Base-by-base conservation (phyloP, 2,113 vertebrate species). In the Thalassarche chlororhynchos region DNA sequence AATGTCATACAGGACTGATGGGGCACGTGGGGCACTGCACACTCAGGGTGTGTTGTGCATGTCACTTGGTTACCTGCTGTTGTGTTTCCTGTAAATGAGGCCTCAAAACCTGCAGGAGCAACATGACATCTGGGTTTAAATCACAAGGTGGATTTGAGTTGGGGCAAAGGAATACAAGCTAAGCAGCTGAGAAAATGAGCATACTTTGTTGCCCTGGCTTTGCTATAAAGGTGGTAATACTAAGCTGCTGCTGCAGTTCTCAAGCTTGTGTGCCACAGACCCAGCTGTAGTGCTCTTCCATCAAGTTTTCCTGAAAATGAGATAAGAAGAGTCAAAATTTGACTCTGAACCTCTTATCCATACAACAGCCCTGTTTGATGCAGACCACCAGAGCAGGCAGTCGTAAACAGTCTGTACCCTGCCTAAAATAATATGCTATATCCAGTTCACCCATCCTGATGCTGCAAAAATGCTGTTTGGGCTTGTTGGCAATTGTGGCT, bases 1-100 rank as follows among this genome's bases (percentile, higher is more conserved):
- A 3, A 40, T 19, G 15, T 24, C 21, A 8, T 2, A 4, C 5
- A 5, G 75, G 26, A 36, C 7, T 2, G 1, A 1, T 2, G 9
- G 25, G 8, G 38, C 9, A 9, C 3, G 6, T 8, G 44, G 9
- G 6, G 5, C 23, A 5, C 46, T 15, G 46, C 10, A 3, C 0
- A 1, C 38, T 49, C 5, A 2, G 34, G 82, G 38, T 6, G 4
- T 1, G 7, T 3, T 25, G n/a, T 18, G n/a, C 6, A 9, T 9
- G 12, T 55, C 25, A 9, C 14, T 34, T 16, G 12, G 10, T 75
- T n/a, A 25, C 8, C 29, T 29, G 36, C 44, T 47, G 38, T 5
- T 26, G 20, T 8, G 17, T 14, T 34, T 19, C 16, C 23, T 51
- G 42, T 24, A 28, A n/a, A 12, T 17, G 40, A 38, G 57, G 23